Conservation (phyloP, 2,888 invertebrate genomes). For the Diaperis boleti region DNA sequence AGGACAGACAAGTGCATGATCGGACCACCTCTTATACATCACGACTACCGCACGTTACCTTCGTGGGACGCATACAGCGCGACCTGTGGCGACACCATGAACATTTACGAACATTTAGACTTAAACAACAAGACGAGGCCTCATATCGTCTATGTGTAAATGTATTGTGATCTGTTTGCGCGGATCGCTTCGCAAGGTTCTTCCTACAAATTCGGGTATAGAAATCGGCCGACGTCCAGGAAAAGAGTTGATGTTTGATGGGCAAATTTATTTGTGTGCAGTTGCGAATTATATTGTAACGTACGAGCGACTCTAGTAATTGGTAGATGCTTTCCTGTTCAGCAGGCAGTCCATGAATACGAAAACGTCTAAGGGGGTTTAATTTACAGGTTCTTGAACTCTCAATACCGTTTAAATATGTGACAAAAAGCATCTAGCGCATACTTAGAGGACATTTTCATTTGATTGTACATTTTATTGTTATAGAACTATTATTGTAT, state of each 20-base stretch:
- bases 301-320: not conserved
- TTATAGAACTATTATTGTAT: no score
- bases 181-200: slow-evolving; percentile 39
- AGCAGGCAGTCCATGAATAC: no score
- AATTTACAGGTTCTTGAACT: no score
- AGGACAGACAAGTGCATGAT: slow-evolving; percentile 60
- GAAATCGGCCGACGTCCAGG: slow-evolving; percentile 24
- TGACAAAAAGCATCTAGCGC: no score
- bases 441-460: no score
- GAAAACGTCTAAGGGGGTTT: no score
- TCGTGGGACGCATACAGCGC: slow-evolving; percentile 62
- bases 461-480: no score
- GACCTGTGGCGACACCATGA: slow-evolving; percentile 54
- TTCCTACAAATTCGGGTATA: slow-evolving; percentile 44
- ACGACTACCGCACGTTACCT: slow-evolving; percentile 62
- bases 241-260: not conserved
- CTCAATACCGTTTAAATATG: no score
- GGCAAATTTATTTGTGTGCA: not conserved
- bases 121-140: slow-evolving; percentile 63
- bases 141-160: slow-evolving; percentile 70
- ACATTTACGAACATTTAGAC: slow-evolving; percentile 66
- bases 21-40: slow-evolving; percentile 58
- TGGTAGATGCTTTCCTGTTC: no score
- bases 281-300: not conserved
- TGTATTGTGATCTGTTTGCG: slow-evolving; percentile 40